Conservation (phyloP, 53 echinoderm and acorn worm species). For the Pentamera pediparva region DNA sequence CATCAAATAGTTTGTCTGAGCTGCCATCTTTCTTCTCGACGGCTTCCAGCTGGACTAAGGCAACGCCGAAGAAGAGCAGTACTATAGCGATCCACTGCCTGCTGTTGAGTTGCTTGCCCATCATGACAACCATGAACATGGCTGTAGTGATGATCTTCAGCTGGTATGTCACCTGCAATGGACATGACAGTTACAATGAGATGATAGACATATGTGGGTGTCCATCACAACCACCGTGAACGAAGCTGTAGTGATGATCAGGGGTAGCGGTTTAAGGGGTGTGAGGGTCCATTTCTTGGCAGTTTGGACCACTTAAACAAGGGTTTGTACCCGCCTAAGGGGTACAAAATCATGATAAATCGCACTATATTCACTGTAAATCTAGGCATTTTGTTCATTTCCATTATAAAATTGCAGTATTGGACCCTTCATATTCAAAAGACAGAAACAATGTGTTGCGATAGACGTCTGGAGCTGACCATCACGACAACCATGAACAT, state of each 20-base stretch:
- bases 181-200: not conserved
- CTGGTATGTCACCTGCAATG: constrained; percentile 87
- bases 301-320: too few relatives aligned
- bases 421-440: too few relatives aligned
- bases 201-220: not conserved
- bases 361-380: not conserved
- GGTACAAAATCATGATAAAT: too few relatives aligned
- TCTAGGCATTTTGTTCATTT: too few relatives aligned
- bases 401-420: too few relatives aligned
- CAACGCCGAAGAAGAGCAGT: constrained; percentile 75
- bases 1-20: constrained; percentile 46
- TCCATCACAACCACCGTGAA: too few relatives aligned
- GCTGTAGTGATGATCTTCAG: constrained; percentile 95
- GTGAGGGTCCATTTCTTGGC: too few relatives aligned
- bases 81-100: constrained; percentile 83
- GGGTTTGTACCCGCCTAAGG: too few relatives aligned
- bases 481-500: too few relatives aligned
- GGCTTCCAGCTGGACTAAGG: constrained; percentile 89
- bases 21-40: constrained; percentile 19
- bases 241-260: not conserved
- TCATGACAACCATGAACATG: constrained; percentile 88
- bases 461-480: too few relatives aligned
- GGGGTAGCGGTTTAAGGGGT: too few relatives aligned
- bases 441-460: too few relatives aligned
- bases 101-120: constrained; percentile 61